A percentile compares a stretch with the other conserved stretches of the same genome.
Conservation (phyloP, 2,113 vertebrate genomes). For the Python bivittatus region DNA sequence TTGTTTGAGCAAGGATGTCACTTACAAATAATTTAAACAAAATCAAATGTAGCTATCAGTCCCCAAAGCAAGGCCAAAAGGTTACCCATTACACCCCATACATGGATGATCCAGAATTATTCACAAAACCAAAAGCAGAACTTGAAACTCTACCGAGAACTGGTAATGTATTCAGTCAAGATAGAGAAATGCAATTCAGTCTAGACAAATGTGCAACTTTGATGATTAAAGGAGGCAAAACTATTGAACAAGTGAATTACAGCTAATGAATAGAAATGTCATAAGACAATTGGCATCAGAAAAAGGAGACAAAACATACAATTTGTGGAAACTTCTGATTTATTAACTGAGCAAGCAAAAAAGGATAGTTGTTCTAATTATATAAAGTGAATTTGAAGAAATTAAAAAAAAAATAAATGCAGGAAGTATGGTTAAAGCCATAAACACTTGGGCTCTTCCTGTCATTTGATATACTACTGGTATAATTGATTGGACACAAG, state of each 20-base stretch:
- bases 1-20: background rate
- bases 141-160: background rate
- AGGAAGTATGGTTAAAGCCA: background rate
- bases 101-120: background rate
- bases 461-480: background rate
- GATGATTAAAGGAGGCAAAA: background rate
- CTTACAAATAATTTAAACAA: background rate
- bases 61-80: background rate
- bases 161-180: background rate
- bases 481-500: background rate
- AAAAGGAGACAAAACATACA: background rate
- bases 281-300: background rate
- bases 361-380: background rate
- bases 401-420: background rate
- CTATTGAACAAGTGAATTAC: background rate
- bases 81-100: background rate
- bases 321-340: background rate
- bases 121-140: background rate
- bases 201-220: background rate
- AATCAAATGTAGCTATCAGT: background rate
- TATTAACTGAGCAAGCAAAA: background rate
- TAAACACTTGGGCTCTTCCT: background rate
- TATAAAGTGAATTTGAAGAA: background rate
- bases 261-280: background rate
- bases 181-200: background rate